Evolutionary conservation across 1,140 invertebrate genomes (phyloP), one percentile per base, ranked within the genome.

Genomic region (Bombus sylvicola): DNA sequence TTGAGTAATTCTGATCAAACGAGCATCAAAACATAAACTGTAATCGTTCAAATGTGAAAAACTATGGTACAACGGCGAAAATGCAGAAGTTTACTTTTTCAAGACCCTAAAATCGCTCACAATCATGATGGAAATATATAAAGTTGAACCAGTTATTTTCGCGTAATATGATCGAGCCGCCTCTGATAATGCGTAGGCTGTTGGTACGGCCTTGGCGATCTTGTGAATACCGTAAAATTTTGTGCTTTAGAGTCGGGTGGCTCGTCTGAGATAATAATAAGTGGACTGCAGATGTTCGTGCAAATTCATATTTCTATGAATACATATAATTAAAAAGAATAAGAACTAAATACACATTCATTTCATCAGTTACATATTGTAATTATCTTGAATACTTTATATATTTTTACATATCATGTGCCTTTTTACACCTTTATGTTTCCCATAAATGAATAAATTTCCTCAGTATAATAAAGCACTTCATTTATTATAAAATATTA

Each of bases 141-240:
- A 74, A 47, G 53, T 57, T 85, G 64, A 85, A 85, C 57, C 34
- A 88, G 83, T 86, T 89, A 89, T 89, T 89, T 89, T 86, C 25
- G 75, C 53, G 8, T 64, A 4, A 2, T 75, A 74, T 69, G 78
- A 71, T 76, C n/a, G 57, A 83, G n/a, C 57, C 41, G 34, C 57
- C 39, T 71, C 71, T 68, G 69, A 74, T 69, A 74, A 39, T 78
- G 83, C 79, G 83, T 81, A 77, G 86, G 66, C 13, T 39, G 78
- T n/a, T 41, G 18, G 15, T 31, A 25, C 53, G 78, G n/a, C 75
- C 83, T 89, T 76, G 59, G 53, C 53, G n/a, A 47, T 77, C 41
- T 85, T 39, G 66, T n/a, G 66, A 78, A 81, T 82, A 64, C 31
- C 9, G n/a, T 62, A 41, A 62, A 81, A 80, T 66, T 71, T 66